Base-by-base conservation (phyloP, 2,797 vertebrate species). In the Microctenopoma stevenorrisi region DNA sequence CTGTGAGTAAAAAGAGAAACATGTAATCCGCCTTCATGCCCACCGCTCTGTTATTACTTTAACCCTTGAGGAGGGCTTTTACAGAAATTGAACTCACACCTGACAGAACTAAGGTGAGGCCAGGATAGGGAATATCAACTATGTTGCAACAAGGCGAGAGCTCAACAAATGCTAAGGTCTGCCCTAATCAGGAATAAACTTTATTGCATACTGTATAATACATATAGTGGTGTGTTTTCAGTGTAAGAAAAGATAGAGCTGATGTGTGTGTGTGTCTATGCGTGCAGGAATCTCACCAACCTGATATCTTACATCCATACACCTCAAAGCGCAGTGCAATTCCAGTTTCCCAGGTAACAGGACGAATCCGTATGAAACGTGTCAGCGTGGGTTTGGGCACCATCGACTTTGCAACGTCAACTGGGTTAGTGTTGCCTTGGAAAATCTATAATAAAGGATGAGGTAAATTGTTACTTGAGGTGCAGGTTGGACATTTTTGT, bases 241-340 rank as follows among this genome's bases (percentile, higher is more conserved):
- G n/a, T 16, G n/a, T 15, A 38, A 51, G 30, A 7, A 25, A 26
- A 65, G 22, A 66, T 2, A 5, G 13, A 67, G 28, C 38, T 43
- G 10, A 38, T 38, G 37, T 4, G 48, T 12, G n/a, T 49, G 48
- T 43, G n/a, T 68, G 38, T 59, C 51, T 57, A 6, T 70, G 48
- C 30, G 49, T 64, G 49, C 7, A 18, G 51, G 46, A 50, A 65
- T 65, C 46, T 28, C 44, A 89, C 94, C 82, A 82, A 99, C 98
- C 98, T 94, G 97, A 96, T 90, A 98, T 96, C 90, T 96, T 99
- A 85, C 98, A 99, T 78, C 98, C 98, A n/a, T 98, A 99, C 52
- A 99, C 94, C 91, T 99, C 98, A 71, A 99, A 98, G 78, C 98
- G 96, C 89, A 99, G 85, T 0, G 98, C 98, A 55, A 99, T 97